phyloP scores from a whole-genome alignment of 2,797 vertebrate genomes.

The Antrozous pallidus region DNA sequence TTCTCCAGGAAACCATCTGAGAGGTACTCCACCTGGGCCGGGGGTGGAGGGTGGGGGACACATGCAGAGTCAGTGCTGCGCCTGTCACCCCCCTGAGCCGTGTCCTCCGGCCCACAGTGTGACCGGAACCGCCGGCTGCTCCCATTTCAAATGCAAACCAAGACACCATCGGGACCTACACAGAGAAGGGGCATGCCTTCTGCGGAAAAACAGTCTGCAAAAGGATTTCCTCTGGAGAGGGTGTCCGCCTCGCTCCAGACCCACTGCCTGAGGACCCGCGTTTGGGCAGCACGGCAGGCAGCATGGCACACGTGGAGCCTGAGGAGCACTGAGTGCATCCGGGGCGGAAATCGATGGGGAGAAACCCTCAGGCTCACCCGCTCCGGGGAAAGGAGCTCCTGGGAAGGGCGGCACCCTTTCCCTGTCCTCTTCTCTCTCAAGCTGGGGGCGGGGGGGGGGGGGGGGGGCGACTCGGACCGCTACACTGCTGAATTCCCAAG shows the following conservation, averaged over 20 bases:
- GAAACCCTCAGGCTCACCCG: neutral
- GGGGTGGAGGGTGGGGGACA: too few relatives aligned
- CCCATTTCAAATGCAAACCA: neutral
- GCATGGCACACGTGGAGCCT: neutral
- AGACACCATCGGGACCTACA: neutral
- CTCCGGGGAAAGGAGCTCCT: neutral
- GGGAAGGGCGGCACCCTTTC: too few relatives aligned
- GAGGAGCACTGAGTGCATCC: neutral
- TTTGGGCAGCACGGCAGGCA: neutral
- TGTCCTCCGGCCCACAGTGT: neutral
- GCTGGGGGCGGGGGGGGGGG: accelerated
- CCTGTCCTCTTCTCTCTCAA: neutral
- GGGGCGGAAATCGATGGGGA: neutral
- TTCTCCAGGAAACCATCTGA: constrained; percentile 96
- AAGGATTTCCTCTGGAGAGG: neutral
- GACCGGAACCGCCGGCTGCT: neutral
- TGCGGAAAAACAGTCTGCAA: neutral
- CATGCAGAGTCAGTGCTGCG: neutral
- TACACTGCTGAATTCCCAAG: neutral
- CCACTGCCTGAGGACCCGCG: neutral
- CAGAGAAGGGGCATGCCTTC: neutral
- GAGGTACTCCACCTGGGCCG: constrained; percentile 92
- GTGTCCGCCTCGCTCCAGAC: neutral
- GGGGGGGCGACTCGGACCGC: neutral
- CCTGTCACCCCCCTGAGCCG: accelerated